A percentile compares a stretch with the other conserved stretches of the same genome.
These are phyloP conservation scores for Thalassoma bifasciatum DNA, from an alignment of 2,113 vertebrate genomes.

Conservation along the genomic window DNA sequence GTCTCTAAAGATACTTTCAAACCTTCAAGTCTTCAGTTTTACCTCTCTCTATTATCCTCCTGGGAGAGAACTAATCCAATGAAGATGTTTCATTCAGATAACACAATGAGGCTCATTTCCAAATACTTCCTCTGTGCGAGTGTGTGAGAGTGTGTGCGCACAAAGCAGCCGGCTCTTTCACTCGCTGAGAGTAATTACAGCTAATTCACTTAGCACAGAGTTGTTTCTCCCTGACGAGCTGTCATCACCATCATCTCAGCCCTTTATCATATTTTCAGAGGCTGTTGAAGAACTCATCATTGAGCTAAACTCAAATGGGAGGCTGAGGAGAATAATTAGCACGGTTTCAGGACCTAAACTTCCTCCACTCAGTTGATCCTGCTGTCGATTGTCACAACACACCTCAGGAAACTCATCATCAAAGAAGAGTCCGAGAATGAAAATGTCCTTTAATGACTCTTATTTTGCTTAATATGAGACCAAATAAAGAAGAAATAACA, in stretches of 20 bases:
- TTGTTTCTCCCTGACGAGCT: conserved; percentile 48
- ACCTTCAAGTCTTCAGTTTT: no score
- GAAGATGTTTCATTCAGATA: conserved; percentile 10
- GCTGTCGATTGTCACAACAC: conserved; percentile 22
- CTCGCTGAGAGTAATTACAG: conserved; percentile 56
- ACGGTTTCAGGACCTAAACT: conserved; percentile 23
- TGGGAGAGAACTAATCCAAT: background rate
- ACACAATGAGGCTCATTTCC: conserved; percentile 1
- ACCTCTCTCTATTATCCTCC: no score
- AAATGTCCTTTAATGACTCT: no score
- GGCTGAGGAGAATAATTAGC: conserved; percentile 40
- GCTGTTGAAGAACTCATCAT: conserved; percentile 33
- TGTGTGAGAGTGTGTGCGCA: background rate
- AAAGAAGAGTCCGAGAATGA: background rate
- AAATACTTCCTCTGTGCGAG: conserved; percentile 4
- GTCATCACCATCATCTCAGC: conserved; percentile 56
- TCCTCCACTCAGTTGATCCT: conserved; percentile 14
- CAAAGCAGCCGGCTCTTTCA: conserved; percentile 42
- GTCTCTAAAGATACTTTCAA: no score
- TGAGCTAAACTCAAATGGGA: conserved; percentile 25
- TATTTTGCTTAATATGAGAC: no score
- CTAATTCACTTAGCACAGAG: conserved; percentile 53
- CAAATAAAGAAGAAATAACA: background rate
- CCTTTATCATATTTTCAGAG: conserved; percentile 50
- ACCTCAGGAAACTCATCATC: background rate